Percentiles rank a stretch among this genome's conserved stretches.
phyloP scores from a whole-genome alignment of 2,797 vertebrate genomes.

The Alfaro cultratus region DNA sequence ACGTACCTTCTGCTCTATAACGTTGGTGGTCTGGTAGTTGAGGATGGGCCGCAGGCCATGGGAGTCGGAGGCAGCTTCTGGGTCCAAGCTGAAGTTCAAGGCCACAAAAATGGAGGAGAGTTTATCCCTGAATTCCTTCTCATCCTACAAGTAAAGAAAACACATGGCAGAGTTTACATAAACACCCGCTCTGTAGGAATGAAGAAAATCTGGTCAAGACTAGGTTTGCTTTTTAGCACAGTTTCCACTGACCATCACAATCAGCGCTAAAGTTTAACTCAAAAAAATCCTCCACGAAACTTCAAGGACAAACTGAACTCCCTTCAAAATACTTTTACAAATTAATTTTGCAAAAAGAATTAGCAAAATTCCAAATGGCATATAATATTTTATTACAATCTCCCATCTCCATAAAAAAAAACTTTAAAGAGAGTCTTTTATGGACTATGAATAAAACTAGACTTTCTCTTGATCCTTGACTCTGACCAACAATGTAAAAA shows the following conservation, averaged over 20 bases:
- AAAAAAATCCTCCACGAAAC: not conserved
- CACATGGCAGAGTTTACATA: conserved; percentile 13
- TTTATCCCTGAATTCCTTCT: conserved; percentile 94
- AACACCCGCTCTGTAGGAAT: not conserved
- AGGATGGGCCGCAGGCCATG: conserved; percentile 87
- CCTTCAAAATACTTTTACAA: too few relatives aligned
- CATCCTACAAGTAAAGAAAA: conserved; percentile 79
- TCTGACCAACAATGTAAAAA: too few relatives aligned
- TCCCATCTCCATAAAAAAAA: too few relatives aligned
- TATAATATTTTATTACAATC: too few relatives aligned
- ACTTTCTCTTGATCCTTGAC: too few relatives aligned
- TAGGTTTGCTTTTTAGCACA: not conserved
- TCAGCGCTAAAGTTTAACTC: not conserved
- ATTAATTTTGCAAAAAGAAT: too few relatives aligned
- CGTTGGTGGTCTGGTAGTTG: conserved; percentile 85
- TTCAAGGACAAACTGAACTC: too few relatives aligned
- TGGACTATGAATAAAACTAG: too few relatives aligned
- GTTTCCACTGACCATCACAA: not conserved
- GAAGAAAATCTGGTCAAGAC: not conserved
- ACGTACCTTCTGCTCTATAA: conserved; percentile 89
- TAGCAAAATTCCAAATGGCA: too few relatives aligned
- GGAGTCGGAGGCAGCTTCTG: conserved; percentile 79
- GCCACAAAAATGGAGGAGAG: conserved; percentile 89
- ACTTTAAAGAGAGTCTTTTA: too few relatives aligned
- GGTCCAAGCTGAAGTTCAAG: conserved; percentile 90